Evolutionary conservation across 2,113 vertebrate species (phyloP), one percentile per base, ranked within the genome.

Genomic region (Geococcyx californianus): DNA sequence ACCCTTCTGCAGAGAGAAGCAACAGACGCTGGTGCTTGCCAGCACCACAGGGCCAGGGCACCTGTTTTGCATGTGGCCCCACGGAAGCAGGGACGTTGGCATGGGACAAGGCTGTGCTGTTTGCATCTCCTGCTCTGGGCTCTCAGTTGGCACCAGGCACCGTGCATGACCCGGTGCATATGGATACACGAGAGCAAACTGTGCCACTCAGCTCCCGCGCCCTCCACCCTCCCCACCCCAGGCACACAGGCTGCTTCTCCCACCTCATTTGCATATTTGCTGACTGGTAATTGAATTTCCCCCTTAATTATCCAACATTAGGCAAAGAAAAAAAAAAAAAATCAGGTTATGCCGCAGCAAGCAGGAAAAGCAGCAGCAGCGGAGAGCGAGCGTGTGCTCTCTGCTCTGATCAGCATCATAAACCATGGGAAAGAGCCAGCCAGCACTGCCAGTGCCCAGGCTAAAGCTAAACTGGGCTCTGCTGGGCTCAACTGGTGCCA

Each of bases 1-100:
- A 99, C 99, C 38, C 98, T 98, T 95, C 99, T 99, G 96, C 36
- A 15, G 95, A 90, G 49, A 96, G 67, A 96, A 91, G 33, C 68
- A 70, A 58, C 59, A 90, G 62, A 34, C 1, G 9, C 40, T 95
- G 75, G 42, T 6, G 6, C 42, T 73, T 7, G 0, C 20, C 3
- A 11, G 49, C 56, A 62, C 28, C 23, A 2, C 1, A 0, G 55
- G 42, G 36, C 62, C 5, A 4, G 17, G 67, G 33, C 81, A 67
- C 38, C 13, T 3, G 1, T 33, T 63, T 69, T 1, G 0, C 1
- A 24, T 10, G 24, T 5, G 3, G 8, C 28, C 59, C 51, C 29
- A 12, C 2, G 18, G 52, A 40, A 25, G 44, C 11, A 3, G 55
- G 54, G 26, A 49, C 5, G 4, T 16, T 13, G 51, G 28, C 49